Evolutionary conservation across 2,888 invertebrate species (phyloP).

Genomic region (Acronicta leporina): DNA sequence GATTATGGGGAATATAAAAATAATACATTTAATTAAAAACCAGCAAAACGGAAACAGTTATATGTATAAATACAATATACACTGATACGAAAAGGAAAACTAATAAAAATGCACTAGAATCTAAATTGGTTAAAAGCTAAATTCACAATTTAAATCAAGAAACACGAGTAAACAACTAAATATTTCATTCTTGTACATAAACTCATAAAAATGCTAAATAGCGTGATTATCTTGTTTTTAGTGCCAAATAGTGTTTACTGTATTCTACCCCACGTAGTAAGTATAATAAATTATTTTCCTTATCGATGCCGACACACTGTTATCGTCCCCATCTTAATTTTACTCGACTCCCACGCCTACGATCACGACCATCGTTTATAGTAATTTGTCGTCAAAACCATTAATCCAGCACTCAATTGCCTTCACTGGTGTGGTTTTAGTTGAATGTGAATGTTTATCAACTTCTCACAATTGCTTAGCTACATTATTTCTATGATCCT

Average conservation of each 20-base stretch:
- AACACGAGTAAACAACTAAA: constrained; percentile 24
- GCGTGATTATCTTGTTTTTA: constrained; percentile 52
- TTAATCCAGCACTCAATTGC: constrained; percentile 66
- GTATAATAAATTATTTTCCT: constrained; percentile 71
- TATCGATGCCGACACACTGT: constrained; percentile 73
- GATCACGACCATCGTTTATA: constrained; percentile 72
- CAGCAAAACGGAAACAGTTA: no score
- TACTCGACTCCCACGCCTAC: constrained; percentile 72
- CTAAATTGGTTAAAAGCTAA: constrained; percentile 15
- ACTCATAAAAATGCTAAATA: constrained; percentile 53
- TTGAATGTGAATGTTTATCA: constrained; percentile 36
- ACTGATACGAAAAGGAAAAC: background rate
- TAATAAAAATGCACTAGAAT: background rate
- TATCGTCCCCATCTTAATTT: constrained; percentile 76
- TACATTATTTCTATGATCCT: constrained; percentile 35
- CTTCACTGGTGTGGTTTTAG: constrained; percentile 62
- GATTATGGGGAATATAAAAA: no score
- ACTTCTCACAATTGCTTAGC: constrained; percentile 15
- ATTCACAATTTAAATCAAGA: constrained; percentile 20
- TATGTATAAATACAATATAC: no score
- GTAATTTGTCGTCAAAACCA: constrained; percentile 74
- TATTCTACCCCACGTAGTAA: constrained; percentile 60
- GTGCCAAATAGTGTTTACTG: constrained; percentile 54
- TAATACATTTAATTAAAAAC: no score
- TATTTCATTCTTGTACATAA: constrained; percentile 56